Percentiles rank a stretch among this genome's conserved stretches.
Conservation (phyloP, 2,113 vertebrate species). For the Syngnathus typhle region DNA sequence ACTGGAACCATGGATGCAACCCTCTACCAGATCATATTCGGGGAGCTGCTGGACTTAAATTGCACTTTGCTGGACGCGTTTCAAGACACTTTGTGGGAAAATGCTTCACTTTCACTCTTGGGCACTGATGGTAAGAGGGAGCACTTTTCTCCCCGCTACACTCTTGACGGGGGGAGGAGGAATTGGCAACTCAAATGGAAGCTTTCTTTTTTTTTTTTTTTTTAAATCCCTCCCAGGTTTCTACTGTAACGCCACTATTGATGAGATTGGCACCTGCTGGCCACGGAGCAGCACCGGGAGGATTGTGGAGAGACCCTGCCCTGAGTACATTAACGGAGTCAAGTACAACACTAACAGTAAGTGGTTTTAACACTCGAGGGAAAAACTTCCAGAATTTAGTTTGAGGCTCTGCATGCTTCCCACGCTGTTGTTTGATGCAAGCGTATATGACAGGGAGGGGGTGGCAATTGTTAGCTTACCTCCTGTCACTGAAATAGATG, state of each 20-base stretch:
- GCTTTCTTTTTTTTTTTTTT: background rate
- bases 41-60: conserved; percentile 82
- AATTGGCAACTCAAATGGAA: background rate
- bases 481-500: conserved; percentile 23
- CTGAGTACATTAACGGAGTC: conserved; percentile 92
- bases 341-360: conserved; percentile 97
- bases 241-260: conserved; percentile 88
- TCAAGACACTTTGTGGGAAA: conserved; percentile 77
- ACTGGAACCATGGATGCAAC: conserved; percentile 71
- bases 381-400: conserved; percentile 12
- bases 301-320: conserved; percentile 89
- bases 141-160: background rate
- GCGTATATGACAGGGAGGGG: conserved; percentile 8
- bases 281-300: conserved; percentile 81
- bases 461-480: conserved; percentile 24
- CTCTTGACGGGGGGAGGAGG: background rate
- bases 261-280: conserved; percentile 98
- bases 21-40: conserved; percentile 77
- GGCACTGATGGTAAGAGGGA: conserved; percentile 79
- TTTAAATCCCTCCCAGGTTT: conserved; percentile 58
- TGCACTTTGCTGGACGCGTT: conserved; percentile 82
- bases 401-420: background rate
- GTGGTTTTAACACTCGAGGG: conserved; percentile 39
- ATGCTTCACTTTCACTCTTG: conserved; percentile 71
- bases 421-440: background rate